A percentile compares a stretch with the other conserved stretches of the same genome.
phyloP scores from a whole-genome alignment of 2,888 invertebrate species.

The Tupiocoris notatus region DNA sequence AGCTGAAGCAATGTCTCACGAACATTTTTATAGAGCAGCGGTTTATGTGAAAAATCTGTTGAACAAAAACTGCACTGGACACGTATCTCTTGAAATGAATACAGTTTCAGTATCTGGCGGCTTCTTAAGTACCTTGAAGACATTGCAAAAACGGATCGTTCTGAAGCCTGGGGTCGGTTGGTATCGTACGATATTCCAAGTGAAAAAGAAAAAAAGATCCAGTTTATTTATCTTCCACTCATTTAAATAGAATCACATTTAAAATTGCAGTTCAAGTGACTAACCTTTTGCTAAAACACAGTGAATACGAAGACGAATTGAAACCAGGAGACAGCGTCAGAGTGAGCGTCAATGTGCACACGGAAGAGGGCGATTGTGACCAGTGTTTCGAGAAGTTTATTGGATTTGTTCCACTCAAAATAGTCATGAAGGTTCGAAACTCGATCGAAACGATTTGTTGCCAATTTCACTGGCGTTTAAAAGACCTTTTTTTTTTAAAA shows the following conservation, averaged over 20 bases:
- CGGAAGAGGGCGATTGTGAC: conserved; percentile 7
- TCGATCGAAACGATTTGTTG: no score
- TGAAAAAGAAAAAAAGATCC: no score
- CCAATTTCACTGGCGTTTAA: not conserved
- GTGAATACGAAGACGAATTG: not conserved
- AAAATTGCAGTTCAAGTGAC: not conserved
- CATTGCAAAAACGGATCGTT: not conserved
- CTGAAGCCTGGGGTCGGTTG: conserved; percentile 8
- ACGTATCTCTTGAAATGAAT: not conserved
- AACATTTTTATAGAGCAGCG: not conserved
- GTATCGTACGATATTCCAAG: no score
- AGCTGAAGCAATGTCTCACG: no score
- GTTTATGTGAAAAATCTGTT: not conserved
- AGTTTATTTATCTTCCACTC: no score
- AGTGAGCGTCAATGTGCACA: conserved; percentile 7
- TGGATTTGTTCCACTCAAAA: not conserved
- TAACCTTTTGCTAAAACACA: not conserved
- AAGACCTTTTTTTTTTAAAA: no score
- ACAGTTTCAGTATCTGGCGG: not conserved
- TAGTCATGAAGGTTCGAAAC: not conserved
- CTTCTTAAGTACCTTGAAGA: not conserved
- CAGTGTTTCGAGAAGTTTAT: conserved; percentile 6
- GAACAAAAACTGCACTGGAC: not conserved
- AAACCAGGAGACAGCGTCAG: not conserved
- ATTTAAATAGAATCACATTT: not conserved